These are phyloP conservation scores for Oophaga sylvatica DNA, from an alignment of 2,797 vertebrate genomes.

Conservation along the genomic window DNA sequence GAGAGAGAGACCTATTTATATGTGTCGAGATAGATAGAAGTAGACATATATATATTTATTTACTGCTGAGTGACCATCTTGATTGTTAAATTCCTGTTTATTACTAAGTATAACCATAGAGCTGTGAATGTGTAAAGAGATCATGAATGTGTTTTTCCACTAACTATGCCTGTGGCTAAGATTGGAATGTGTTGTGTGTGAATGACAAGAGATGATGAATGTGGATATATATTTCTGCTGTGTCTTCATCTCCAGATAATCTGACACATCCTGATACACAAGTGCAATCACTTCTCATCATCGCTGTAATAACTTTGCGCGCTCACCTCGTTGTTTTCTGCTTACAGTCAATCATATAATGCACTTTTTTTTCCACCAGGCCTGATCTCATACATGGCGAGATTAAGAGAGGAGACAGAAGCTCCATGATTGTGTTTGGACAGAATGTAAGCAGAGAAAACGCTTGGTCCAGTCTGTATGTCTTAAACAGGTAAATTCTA, in stretches of 20 bases:
- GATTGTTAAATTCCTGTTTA: neutral
- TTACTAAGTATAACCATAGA: neutral
- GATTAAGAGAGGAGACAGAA: conserved; percentile 75
- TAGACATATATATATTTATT: too few relatives aligned
- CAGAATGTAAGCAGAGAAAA: conserved; percentile 76
- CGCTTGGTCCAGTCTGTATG: conserved; percentile 69
- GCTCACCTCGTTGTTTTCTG: neutral
- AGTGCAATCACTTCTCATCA: neutral
- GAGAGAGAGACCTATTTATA: too few relatives aligned
- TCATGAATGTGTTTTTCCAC: neutral
- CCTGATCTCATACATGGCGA: conserved; percentile 75
- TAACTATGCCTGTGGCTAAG: neutral
- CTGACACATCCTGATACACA: neutral
- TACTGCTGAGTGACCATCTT: too few relatives aligned
- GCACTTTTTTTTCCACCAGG: conserved; percentile 66
- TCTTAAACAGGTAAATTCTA: conserved; percentile 57
- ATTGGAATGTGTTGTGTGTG: neutral
- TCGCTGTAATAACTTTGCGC: neutral
- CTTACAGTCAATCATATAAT: neutral
- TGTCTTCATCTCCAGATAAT: neutral
- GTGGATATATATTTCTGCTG: neutral
- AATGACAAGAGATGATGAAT: conserved; percentile 3
- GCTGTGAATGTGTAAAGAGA: neutral
- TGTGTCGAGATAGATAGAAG: too few relatives aligned
- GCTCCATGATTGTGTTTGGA: conserved; percentile 82